Evolutionary conservation across 2,113 vertebrate species (phyloP).

Genomic region (Pyrgilauda ruficollis): DNA sequence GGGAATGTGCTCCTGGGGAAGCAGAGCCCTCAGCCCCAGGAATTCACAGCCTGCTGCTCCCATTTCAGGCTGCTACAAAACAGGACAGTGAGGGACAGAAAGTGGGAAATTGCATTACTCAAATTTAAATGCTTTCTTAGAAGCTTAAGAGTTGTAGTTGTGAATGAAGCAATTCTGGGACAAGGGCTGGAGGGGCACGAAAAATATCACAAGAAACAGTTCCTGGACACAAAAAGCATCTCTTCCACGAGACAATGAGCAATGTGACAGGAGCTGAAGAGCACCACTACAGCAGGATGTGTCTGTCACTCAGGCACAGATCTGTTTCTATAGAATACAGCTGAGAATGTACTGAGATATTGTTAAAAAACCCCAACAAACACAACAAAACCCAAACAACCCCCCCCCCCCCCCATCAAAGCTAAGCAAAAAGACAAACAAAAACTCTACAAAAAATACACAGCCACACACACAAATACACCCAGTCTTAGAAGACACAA

Average conservation of each 20-base stretch:
- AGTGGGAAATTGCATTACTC: constrained; percentile 10
- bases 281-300: neutral
- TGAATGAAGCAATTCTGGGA: constrained; percentile 13
- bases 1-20: neutral
- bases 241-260: neutral
- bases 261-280: neutral
- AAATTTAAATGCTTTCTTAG: constrained; percentile 23
- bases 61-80: constrained; percentile 38
- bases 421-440: neutral
- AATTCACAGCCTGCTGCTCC: neutral
- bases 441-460: neutral
- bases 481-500: neutral
- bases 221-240: neutral
- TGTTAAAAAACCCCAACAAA: neutral
- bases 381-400: neutral
- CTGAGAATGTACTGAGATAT: neutral
- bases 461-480: too few species aligned
- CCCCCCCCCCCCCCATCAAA: neutral
- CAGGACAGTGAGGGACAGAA: constrained; percentile 24
- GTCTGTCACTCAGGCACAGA: neutral
- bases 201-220: neutral
- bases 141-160: constrained; percentile 28
- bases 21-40: neutral
- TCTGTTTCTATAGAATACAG: neutral
- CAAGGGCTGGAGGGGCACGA: neutral